Evolutionary conservation across 2,113 vertebrate genomes (phyloP), one percentile per base, ranked within the genome.

Genomic region (Pyxicephalus adspersus): DNA sequence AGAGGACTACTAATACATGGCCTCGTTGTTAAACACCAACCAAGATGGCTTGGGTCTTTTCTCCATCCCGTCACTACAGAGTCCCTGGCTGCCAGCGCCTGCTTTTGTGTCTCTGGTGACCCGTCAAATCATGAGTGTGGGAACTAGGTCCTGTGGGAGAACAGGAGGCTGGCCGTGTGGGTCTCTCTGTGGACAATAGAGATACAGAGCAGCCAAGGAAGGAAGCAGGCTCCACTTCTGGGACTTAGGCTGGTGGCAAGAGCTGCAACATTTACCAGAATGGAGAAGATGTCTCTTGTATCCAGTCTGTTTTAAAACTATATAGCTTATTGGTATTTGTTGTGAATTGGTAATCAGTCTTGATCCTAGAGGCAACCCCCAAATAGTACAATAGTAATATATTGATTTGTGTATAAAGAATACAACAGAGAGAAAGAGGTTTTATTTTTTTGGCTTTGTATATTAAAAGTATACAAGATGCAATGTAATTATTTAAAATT

Each of bases 101-200:
- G 89, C 89, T 89, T 95, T 92, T 93, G 91, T 92, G 92, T 91
- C 94, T 91, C 90, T 87, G 2, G 70, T 96, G 95, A 95, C 94
- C 92, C 89, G 82, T 90, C 92, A 74, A 91, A 93, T 92, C 89
- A 90, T 64, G 90, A 94, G 94, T 93, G 94, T 94, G 95, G 94
- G 95, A 95, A 94, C 80, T 19, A 89, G 93, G 91, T 90, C 3
- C 71, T 5, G 38, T 3, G 19, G 11, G 3, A 66, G 83, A 17
- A 11, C 71, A 64, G 77, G 1, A 71, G 45, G 2, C 0, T 0
- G 0, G 70, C 70, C 76, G 83, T 1, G 0, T 0, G 2, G 3
- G 83, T 79, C 66, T 65, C 16, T 6, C 18, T 3, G 0, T 83
- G 63, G 84, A 89, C 86, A 88, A 79, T 87, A 83, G 68, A 15